phyloP scores from a whole-genome alignment of 2,797 vertebrate species.

The Eleutherodactylus coqui region DNA sequence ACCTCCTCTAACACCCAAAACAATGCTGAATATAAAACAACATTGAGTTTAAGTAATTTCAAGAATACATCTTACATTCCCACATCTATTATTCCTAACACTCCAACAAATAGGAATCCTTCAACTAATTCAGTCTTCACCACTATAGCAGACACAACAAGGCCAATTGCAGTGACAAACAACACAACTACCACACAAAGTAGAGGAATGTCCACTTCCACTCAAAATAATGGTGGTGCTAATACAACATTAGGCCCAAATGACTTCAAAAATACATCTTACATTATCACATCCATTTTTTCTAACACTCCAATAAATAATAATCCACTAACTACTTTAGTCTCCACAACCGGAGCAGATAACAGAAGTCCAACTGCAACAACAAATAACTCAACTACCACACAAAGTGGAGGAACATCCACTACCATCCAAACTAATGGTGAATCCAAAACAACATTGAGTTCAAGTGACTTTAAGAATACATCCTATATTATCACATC shows the following conservation, averaged over 20 bases:
- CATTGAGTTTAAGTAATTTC: too few species aligned
- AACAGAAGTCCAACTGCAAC: neutral
- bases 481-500: too few species aligned
- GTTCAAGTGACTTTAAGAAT: too few species aligned
- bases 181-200: neutral
- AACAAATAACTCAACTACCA: neutral
- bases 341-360: neutral
- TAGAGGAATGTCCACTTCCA: neutral
- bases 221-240: too few species aligned
- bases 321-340: neutral
- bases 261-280: neutral
- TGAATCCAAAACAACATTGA: neutral
- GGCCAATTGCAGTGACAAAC: too few species aligned
- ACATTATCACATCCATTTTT: neutral
- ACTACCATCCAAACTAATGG: neutral
- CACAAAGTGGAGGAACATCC: neutral
- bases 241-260: neutral
- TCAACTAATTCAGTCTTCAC: too few species aligned
- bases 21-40: too few species aligned
- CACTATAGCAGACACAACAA: too few species aligned
- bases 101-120: too few species aligned
- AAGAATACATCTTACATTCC: too few species aligned
- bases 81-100: too few species aligned
- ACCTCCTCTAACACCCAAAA: too few species aligned
- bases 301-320: neutral